phyloP scores from a whole-genome alignment of 2,113 vertebrate genomes.

The Aptenodytes patagonicus region DNA sequence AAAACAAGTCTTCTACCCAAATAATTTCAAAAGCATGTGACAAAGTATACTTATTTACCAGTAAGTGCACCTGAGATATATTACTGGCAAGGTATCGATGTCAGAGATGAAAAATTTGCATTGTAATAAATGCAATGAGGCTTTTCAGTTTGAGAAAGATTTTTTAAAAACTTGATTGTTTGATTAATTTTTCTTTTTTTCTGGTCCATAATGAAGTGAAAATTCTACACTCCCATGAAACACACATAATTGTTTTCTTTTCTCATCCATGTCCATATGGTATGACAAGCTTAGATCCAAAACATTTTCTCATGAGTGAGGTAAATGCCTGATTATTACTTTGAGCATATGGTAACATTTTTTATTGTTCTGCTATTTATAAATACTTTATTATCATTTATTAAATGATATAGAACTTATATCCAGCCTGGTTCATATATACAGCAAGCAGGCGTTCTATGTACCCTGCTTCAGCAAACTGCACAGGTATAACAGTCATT shows the following conservation, averaged over 20 bases:
- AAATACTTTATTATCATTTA: slow-evolving; percentile 29
- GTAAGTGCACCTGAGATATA: not conserved
- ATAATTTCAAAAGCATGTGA: not conserved
- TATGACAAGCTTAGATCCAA: not conserved
- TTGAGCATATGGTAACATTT: slow-evolving; percentile 29
- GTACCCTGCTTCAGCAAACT: not conserved
- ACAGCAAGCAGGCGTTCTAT: not conserved
- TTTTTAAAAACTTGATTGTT: not conserved
- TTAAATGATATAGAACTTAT: not conserved
- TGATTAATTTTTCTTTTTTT: not conserved
- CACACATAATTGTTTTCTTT: not conserved
- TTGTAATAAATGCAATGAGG: not conserved
- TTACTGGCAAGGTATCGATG: not conserved
- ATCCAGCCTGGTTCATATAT: not conserved
- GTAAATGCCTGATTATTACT: slow-evolving; percentile 34
- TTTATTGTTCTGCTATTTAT: slow-evolving; percentile 46
- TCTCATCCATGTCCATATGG: not conserved
- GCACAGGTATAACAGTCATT: not conserved
- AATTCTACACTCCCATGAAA: slow-evolving; percentile 1
- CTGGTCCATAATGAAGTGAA: not conserved
- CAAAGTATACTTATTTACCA: not conserved
- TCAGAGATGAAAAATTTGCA: not conserved
- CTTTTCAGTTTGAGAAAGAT: not conserved
- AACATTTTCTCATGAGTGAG: slow-evolving; percentile 12
- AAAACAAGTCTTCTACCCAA: not conserved